Evolutionary conservation across 1,140 invertebrate species (phyloP).

Genomic region (Bicyclus anynana): DNA sequence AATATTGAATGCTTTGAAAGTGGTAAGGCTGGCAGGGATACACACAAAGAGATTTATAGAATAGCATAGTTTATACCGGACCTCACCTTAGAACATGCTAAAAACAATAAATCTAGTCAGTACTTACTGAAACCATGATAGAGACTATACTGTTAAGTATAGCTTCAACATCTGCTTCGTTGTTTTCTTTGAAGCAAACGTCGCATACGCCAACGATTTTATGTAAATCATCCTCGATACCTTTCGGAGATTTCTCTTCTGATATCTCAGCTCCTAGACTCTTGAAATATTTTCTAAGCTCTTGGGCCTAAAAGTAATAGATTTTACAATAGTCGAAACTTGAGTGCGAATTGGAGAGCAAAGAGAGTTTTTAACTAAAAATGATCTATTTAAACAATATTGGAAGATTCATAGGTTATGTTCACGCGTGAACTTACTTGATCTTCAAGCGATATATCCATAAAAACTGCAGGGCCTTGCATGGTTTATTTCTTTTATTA

Average conservation of each 20-base stretch:
- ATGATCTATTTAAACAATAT: not conserved
- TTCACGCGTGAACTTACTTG: conserved; percentile 79
- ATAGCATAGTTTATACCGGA: too few species aligned
- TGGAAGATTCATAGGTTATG: conserved; percentile 44
- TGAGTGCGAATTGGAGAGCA: too few species aligned
- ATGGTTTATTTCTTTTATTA: conserved; percentile 61
- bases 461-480: conserved; percentile 88
- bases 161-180: conserved; percentile 88
- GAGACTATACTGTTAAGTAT: conserved; percentile 95
- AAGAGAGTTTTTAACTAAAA: not conserved
- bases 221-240: conserved; percentile 94
- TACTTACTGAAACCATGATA: conserved; percentile 90
- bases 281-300: conserved; percentile 93
- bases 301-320: conserved; percentile 85
- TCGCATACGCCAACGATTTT: conserved; percentile 97
- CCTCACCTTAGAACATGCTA: too few species aligned
- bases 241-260: conserved; percentile 92
- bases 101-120: not conserved
- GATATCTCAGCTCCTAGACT: conserved; percentile 94
- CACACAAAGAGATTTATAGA: too few species aligned
- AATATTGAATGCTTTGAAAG: too few species aligned
- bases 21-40: too few species aligned
- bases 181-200: conserved; percentile 91
- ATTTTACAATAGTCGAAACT: not conserved
- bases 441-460: conserved; percentile 87